Base-by-base conservation (phyloP, 2,888 invertebrate species). In the Drosophila leonis region DNA sequence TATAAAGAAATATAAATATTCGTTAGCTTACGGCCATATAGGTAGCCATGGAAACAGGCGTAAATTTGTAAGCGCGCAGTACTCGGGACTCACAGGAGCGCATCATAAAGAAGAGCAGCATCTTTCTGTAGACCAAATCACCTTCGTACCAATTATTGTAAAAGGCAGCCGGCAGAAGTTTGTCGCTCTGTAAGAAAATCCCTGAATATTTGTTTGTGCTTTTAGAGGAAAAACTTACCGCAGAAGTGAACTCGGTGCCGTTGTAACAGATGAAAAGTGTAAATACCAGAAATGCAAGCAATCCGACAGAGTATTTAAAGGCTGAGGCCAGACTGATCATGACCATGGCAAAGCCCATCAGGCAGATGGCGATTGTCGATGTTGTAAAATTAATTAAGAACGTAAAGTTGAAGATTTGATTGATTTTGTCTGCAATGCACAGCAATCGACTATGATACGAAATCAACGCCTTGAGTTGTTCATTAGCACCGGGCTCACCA, bases 101-200 rank as follows among this genome's bases (percentile, higher is more conserved):
- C 83, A 90, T 86, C 52, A 92, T 91, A 4, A 92, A 80, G 41
- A 92, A 77, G 0, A 89, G 67, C 52, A 92, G 69, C 86, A 89
- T 90, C 51, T 75, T 88, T 9, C 91, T 79, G 72, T 91, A 92
- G 2, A 65, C 66, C 12, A 77, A 65, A 66, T 90, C 79, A 0
- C 92, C 92, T 12, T 92, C 90, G 59, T 91, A 90, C 92, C 92
- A 92, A 49, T 92, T 92, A 24, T 82, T 90, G 35, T 92, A 82
- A 35, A 92, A 91, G 4, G 91, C 90, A 10, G 91, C 88, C 0
- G 82, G 75, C 56, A 89, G 37, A 13, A 92, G 31, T 68, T 88
- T 76, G 15, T 79, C 83, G 52, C 85, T 85, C 92, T 85, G n/a
- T 7, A 64, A 57, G 7, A 4, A 29, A 13, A 49, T 1, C 1